Evolutionary conservation across 37 sponge, comb jelly and placozoan species (phyloP).

Genomic region (Lycopodina hypogea): DNA sequence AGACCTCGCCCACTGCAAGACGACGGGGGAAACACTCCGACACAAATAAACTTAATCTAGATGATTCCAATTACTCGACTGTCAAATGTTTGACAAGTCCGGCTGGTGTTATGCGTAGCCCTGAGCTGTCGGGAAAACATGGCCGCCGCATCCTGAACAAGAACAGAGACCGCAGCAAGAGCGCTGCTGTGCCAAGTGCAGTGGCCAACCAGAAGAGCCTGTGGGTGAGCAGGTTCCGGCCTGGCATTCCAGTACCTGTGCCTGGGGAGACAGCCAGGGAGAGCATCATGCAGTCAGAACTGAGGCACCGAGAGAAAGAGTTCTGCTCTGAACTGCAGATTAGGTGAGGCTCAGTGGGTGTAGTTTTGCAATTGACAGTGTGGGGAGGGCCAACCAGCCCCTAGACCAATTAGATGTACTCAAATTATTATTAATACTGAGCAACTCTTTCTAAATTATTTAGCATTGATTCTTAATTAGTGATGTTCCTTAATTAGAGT

Average conservation of each 20-base stretch:
- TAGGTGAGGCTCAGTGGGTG: constrained; percentile 17
- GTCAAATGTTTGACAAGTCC: background rate
- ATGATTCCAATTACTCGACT: background rate
- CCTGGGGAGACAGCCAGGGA: constrained; percentile 27
- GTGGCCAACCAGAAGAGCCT: background rate
- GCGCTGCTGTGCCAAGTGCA: background rate
- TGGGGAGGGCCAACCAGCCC: background rate
- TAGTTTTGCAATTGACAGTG: background rate
- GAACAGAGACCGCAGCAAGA: background rate
- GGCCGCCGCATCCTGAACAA: too few relatives aligned
- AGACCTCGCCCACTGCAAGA: constrained; percentile 2
- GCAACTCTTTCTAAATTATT: background rate
- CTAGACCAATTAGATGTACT: background rate
- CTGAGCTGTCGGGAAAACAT: constrained; percentile 10
- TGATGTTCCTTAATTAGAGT: too few relatives aligned
- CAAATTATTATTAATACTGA: background rate
- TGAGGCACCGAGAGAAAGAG: constrained; percentile 46
- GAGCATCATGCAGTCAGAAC: constrained; percentile 57
- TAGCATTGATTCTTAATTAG: too few relatives aligned
- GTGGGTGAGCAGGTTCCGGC: constrained; percentile 48
- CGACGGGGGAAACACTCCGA: too few relatives aligned
- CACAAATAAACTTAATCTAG: background rate
- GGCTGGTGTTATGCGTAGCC: background rate
- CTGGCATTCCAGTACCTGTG: constrained; percentile 36
- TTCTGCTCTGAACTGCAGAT: constrained; percentile 43